Evolutionary conservation across 1,140 invertebrate genomes (phyloP), one percentile per base, ranked within the genome.

Genomic region (Periplaneta americana): DNA sequence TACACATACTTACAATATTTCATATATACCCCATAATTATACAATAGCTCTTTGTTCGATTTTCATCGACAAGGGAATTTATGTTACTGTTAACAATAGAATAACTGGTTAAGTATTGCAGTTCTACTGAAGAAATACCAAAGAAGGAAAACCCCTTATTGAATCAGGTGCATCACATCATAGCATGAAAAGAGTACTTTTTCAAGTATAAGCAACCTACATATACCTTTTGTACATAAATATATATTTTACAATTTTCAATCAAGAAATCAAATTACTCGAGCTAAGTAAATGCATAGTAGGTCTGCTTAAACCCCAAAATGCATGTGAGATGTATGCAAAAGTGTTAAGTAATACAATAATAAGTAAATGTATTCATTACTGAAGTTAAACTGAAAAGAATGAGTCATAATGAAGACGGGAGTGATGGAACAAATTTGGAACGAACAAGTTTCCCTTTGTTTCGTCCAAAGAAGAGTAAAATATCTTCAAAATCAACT

Each of bases 371-470:
- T 78, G 79, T n/a, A 28, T 80, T 66, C n/a, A 28, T 8, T 66
- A 66, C 48, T 66, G 28, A 66, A 66, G 48, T 28, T 66, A 66
- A 66, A 66, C n/a, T 66, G 48, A 66, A 66, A 77, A 81, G 76
- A 78, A 81, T 81, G 81, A 81, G 34, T 81, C 28, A 81, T 13
- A 75, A 81, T 81, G 76, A 81, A 34, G 76, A 34, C 22, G 37
- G 66, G 35, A 57, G 35, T 57, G 35, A 35, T 77, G 33, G 37
- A 66, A n/a, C 48, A 66, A 66, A 66, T 78, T 57, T 81, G 75
- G 76, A 81, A 33, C 77, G 75, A 39, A 78, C 81, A 36, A 81
- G 66, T 31, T 81, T 78, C 22, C 75, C 81, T 39, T 48, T 81
- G 32, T 81, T 57, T 57, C 39, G 76, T 66, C 76, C 75, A n/a